These are phyloP conservation scores for Aquatica leii DNA, from an alignment of 2,888 invertebrate genomes.

Conservation along the genomic window DNA sequence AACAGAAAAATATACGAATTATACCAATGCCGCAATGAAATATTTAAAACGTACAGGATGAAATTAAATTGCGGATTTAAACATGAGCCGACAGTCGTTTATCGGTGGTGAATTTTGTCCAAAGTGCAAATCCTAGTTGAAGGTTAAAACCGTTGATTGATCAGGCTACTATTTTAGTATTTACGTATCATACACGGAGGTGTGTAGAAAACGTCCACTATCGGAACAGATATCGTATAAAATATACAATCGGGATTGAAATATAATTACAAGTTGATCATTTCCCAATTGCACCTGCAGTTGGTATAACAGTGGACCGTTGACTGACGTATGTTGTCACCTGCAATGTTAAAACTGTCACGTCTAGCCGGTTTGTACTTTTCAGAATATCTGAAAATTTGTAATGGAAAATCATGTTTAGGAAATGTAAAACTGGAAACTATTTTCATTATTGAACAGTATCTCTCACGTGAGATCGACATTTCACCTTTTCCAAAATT, in stretches of 20 bases:
- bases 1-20: conserved; percentile 17
- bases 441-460: conserved; percentile 20
- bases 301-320: conserved; percentile 20
- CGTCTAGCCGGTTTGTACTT: conserved; percentile 47
- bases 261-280: conserved; percentile 44
- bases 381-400: conserved; percentile 50
- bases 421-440: conserved; percentile 36
- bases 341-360: conserved; percentile 44
- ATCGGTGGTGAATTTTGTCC: no score
- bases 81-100: no score
- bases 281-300: conserved; percentile 40
- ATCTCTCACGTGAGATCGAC: not conserved
- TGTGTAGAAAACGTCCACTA: conserved; percentile 37
- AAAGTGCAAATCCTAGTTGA: conserved; percentile 17
- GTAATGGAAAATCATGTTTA: conserved; percentile 51
- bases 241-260: conserved; percentile 41
- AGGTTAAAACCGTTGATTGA: not conserved
- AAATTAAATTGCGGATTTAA: not conserved
- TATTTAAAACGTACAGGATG: not conserved
- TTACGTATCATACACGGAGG: conserved; percentile 5
- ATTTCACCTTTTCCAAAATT: not conserved
- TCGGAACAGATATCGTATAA: conserved; percentile 37
- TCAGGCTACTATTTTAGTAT: conserved; percentile 16
- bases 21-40: conserved; percentile 7
- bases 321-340: conserved; percentile 36